These are phyloP conservation scores for Oscheius sp. DNA, from an alignment of 2,888 invertebrate species.

Conservation along the genomic window DNA sequence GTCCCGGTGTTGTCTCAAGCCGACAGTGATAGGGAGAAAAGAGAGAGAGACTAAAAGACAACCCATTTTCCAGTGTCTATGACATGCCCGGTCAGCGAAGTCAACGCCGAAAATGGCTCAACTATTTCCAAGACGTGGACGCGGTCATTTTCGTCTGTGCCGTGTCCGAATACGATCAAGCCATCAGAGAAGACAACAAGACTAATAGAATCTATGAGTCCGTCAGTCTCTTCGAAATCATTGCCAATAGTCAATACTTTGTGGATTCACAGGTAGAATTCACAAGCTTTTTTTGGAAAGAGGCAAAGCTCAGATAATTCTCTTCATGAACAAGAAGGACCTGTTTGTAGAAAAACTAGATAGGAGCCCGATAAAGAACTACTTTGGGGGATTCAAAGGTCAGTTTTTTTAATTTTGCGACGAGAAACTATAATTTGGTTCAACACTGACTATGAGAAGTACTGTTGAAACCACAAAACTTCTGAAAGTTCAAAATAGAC, in stretches of 20 bases:
- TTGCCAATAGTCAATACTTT: slow-evolving; percentile 99
- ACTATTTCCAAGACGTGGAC: slow-evolving; percentile 97
- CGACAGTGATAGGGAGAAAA: too few species aligned
- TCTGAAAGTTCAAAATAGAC: too few species aligned
- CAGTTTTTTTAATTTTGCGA: background rate
- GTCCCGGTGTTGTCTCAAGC: too few species aligned
- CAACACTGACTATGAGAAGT: too few species aligned
- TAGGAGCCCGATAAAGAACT: slow-evolving; percentile 50
- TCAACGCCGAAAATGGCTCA: slow-evolving; percentile 96
- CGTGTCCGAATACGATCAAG: slow-evolving; percentile 99
- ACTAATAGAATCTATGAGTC: slow-evolving; percentile 99
- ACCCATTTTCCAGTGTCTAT: slow-evolving; percentile 83
- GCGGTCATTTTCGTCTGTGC: slow-evolving; percentile 92
- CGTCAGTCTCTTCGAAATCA: slow-evolving; percentile 97
- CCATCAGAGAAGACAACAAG: slow-evolving; percentile 98
- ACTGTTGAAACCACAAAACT: too few species aligned
- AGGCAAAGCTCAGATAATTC: slow-evolving; percentile 81
- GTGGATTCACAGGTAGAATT: background rate
- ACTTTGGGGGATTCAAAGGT: slow-evolving; percentile 47
- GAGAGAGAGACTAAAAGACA: too few species aligned
- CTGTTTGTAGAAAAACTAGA: slow-evolving; percentile 67
- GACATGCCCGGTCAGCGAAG: slow-evolving; percentile 98
- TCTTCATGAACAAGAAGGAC: slow-evolving; percentile 82
- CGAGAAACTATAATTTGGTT: background rate
- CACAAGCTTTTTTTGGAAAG: background rate